Evolutionary conservation across 2,113 vertebrate genomes (phyloP).

Genomic region (Lichenostomus cassidix): DNA sequence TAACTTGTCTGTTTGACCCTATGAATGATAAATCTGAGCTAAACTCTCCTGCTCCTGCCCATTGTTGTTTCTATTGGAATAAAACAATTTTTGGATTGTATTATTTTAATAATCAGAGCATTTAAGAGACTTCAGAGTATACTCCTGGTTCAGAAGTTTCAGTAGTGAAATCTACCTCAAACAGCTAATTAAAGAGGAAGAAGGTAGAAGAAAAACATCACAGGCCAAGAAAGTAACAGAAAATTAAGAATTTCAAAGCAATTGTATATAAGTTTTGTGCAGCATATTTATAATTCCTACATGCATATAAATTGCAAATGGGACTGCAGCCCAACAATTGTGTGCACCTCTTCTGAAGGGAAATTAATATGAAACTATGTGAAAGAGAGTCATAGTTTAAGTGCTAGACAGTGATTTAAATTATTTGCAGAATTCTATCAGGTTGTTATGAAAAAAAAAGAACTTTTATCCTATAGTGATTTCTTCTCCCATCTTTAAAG

Average conservation of each 20-base stretch:
- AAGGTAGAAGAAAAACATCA: background rate
- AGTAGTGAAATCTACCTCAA: background rate
- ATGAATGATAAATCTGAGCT: background rate
- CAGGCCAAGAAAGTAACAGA: background rate
- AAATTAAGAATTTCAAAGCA: background rate
- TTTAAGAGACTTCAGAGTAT: background rate
- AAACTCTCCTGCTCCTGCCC: background rate
- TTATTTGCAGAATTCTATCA: background rate
- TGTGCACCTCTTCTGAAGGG: background rate
- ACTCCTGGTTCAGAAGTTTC: background rate
- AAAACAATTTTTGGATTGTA: background rate
- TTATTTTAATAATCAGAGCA: background rate
- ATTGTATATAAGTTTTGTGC: background rate
- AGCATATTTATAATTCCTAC: background rate
- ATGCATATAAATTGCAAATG: background rate
- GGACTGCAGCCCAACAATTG: background rate
- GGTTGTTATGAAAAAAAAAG: background rate
- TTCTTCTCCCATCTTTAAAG: constrained; percentile 39
- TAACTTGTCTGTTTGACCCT: background rate
- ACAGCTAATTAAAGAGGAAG: background rate
- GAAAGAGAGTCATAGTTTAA: background rate
- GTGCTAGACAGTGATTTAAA: background rate
- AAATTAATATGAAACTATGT: background rate
- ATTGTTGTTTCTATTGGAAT: background rate
- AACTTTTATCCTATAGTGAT: background rate